These are phyloP conservation scores for Noctua pronuba DNA, from an alignment of 2,888 invertebrate genomes.

Conservation along the genomic window DNA sequence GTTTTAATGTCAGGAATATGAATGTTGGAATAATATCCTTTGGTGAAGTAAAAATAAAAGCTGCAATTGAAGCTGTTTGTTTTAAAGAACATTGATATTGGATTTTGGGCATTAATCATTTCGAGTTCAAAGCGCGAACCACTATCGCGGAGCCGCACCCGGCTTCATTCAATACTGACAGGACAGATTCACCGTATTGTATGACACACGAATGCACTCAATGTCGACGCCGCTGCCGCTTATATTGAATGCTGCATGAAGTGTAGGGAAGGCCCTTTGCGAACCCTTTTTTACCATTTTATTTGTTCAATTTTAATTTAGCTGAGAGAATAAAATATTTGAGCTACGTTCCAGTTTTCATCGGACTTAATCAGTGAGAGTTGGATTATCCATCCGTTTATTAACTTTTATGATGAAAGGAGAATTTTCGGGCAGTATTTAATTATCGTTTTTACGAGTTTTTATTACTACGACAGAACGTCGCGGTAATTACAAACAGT, in stretches of 20 bases:
- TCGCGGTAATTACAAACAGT: background rate
- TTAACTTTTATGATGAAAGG: background rate
- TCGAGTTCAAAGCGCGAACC: background rate
- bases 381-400: background rate
- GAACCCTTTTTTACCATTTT: constrained; percentile 23
- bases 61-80: no score
- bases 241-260: constrained; percentile 26
- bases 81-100: constrained; percentile 2
- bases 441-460: background rate
- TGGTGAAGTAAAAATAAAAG: background rate
- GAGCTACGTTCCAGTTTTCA: constrained; percentile 3
- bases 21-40: background rate
- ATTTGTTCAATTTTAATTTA: constrained; percentile 24
- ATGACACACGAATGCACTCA: constrained; percentile 33
- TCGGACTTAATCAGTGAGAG: background rate
- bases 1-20: background rate
- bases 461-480: background rate
- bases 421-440: background rate
- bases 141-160: background rate
- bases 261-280: constrained; percentile 8
- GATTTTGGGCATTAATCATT: constrained; percentile 6
- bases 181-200: background rate
- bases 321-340: constrained; percentile 17
- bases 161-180: background rate
- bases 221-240: background rate